phyloP scores from a whole-genome alignment of 2,888 invertebrate genomes.

The Eilema caniola region DNA sequence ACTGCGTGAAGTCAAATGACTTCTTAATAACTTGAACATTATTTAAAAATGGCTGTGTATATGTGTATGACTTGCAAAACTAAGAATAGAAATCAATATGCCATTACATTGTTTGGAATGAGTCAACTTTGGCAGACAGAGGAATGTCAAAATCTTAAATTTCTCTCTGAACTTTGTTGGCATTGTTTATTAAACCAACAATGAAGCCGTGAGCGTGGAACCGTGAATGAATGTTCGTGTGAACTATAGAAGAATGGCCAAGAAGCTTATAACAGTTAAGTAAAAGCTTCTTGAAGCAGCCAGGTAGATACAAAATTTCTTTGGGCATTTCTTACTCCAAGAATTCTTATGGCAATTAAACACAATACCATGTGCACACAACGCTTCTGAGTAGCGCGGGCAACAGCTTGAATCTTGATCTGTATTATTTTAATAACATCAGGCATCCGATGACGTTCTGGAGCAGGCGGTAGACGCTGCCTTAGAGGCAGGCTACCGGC shows the following conservation, averaged over 20 bases:
- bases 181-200: conserved; percentile 2
- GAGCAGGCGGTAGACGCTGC: conserved; percentile 90
- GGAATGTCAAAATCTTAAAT: not conserved
- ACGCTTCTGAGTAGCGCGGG: too few species aligned
- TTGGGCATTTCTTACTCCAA: too few species aligned
- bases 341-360: too few species aligned
- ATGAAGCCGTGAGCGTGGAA: too few species aligned
- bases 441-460: conserved; percentile 90
- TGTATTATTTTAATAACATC: conserved; percentile 19
- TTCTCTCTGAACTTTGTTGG: not conserved
- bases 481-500: conserved; percentile 92
- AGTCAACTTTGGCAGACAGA: conserved; percentile 9
- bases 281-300: not conserved
- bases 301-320: too few species aligned
- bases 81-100: not conserved
- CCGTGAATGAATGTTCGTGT: not conserved
- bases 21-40: conserved; percentile 1
- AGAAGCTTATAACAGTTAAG: not conserved
- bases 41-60: not conserved
- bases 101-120: not conserved
- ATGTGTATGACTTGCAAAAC: not conserved
- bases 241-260: not conserved
- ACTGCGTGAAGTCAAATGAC: not conserved
- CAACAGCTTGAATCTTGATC: not conserved
- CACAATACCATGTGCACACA: too few species aligned